Conservation (phyloP, 1,140 invertebrate genomes). For the Ceratoteleas bidentatus region DNA sequence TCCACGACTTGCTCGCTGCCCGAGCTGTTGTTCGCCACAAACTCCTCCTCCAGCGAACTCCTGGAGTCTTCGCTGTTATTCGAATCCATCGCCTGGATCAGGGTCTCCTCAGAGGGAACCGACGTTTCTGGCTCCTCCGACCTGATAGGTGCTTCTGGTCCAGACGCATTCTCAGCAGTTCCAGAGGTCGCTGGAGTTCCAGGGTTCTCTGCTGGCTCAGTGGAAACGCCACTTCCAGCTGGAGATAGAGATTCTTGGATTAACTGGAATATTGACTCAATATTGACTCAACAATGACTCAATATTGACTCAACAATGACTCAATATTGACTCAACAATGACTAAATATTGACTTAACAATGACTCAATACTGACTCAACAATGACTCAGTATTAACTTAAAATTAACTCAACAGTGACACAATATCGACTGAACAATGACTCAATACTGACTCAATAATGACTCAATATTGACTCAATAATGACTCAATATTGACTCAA, state of each 20-base stretch:
- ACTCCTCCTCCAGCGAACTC: conserved; percentile 48
- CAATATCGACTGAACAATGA: too few species aligned
- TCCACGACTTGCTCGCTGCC: background rate
- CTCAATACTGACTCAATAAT: too few species aligned
- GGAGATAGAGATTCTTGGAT: background rate
- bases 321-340: too few species aligned
- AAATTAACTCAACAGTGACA: too few species aligned
- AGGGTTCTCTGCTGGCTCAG: conserved; percentile 22
- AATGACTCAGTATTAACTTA: too few species aligned
- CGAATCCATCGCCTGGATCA: conserved; percentile 79
- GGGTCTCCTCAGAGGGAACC: conserved; percentile 71
- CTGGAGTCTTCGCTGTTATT: conserved; percentile 69
- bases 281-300: too few species aligned
- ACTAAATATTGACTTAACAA: too few species aligned
- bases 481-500: too few species aligned
- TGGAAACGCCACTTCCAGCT: conserved; percentile 32
- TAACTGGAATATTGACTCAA: too few species aligned
- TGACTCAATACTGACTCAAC: too few species aligned
- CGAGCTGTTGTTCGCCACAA: background rate
- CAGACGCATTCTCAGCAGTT: conserved; percentile 9
- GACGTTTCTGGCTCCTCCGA: conserved; percentile 21
- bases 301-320: too few species aligned
- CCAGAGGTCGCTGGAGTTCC: conserved; percentile 55
- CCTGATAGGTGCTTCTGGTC: conserved; percentile 16
- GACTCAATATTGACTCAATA: too few species aligned